These are phyloP conservation scores for Ellobium chinense DNA, from an alignment of 2,888 invertebrate genomes.

Conservation along the genomic window DNA sequence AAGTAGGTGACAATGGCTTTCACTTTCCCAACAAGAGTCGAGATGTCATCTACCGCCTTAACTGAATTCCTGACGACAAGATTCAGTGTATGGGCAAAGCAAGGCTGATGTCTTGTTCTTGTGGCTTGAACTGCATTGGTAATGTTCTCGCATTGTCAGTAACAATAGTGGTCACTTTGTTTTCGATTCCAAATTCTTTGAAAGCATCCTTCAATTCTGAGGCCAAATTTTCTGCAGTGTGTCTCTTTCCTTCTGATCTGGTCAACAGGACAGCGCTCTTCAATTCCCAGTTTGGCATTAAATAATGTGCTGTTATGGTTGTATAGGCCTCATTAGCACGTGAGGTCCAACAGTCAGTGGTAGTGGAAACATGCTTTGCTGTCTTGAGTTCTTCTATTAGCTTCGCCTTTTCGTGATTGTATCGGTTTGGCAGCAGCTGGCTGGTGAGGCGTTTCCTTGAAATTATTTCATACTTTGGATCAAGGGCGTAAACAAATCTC, in stretches of 20 bases:
- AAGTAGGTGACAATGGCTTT: constrained; percentile 17
- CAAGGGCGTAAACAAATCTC: neutral
- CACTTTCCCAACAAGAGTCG: neutral
- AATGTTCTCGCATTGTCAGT: constrained; percentile 20
- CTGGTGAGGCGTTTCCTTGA: neutral
- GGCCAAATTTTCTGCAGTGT: constrained; percentile 18
- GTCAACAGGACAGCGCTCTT: neutral
- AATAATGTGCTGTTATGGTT: constrained; percentile 19
- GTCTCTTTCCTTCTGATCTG: neutral
- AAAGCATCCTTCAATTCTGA: neutral
- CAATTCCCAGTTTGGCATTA: neutral
- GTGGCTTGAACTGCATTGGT: neutral
- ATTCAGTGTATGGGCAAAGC: constrained; percentile 30
- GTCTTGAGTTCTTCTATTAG: neutral
- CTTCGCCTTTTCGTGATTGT: neutral
- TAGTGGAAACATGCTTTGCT: neutral
- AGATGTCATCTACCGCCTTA: neutral
- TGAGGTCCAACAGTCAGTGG: constrained; percentile 27
- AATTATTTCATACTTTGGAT: constrained; percentile 7
- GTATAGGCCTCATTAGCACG: neutral
- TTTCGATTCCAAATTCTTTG: neutral
- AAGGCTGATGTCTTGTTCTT: constrained; percentile 8
- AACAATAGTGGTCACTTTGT: constrained; percentile 5
- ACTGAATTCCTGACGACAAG: neutral
- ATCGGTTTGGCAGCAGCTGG: constrained; percentile 6